Evolutionary conservation across 2,113 vertebrate genomes (phyloP).

Genomic region (Proterorhinus semilunaris): DNA sequence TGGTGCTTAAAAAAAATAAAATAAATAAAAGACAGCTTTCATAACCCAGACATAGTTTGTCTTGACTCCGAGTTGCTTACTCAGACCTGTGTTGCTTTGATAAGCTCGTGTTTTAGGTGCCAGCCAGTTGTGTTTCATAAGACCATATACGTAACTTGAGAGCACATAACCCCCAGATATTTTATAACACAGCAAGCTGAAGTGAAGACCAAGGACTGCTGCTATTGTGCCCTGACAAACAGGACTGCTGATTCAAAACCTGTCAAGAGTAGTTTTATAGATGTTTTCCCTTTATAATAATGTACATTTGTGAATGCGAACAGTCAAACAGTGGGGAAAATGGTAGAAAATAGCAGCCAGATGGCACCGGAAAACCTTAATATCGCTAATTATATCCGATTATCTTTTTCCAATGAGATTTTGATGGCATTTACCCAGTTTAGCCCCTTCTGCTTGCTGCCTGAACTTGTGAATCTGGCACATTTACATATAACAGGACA

Average conservation of each 20-base stretch:
- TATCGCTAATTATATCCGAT: constrained; percentile 3
- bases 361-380: not conserved
- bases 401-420: constrained; percentile 5
- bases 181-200: not conserved
- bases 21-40: not conserved
- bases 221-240: too few species aligned
- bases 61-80: not conserved
- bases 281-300: not conserved
- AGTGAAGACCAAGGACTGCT: not conserved
- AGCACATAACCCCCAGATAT: not conserved
- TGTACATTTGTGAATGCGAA: not conserved
- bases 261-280: too few species aligned
- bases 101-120: not conserved
- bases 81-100: constrained; percentile 3
- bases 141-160: not conserved
- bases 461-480: not conserved
- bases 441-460: not conserved
- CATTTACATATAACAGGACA: too few species aligned
- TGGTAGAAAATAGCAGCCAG: not conserved
- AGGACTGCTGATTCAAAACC: too few species aligned
- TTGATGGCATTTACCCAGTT: constrained; percentile 3
- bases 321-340: not conserved
- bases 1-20: constrained; percentile 3
- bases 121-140: not conserved
- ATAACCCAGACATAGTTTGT: not conserved